A percentile compares a stretch with the other conserved stretches of the same genome.
Evolutionary conservation across 1,140 invertebrate genomes (phyloP).

Genomic region (Hycleus phaleratus): DNA sequence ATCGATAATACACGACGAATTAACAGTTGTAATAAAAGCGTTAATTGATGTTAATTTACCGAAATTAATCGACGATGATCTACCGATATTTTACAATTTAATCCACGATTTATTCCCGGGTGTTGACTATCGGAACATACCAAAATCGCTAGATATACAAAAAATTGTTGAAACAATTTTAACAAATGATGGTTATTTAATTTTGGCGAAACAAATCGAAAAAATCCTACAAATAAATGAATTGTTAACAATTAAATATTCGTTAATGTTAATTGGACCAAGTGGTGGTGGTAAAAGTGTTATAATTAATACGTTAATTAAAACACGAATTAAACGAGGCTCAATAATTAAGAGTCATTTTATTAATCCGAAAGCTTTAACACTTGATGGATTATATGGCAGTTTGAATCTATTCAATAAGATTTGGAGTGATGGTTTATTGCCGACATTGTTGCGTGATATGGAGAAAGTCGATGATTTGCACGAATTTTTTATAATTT

Average conservation of each 20-base stretch:
- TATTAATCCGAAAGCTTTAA: conserved; percentile 80
- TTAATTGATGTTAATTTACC: conserved; percentile 87
- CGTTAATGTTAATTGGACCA: conserved; percentile 84
- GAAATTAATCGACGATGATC: conserved; percentile 86
- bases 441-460: conserved; percentile 85
- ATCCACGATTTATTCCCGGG: conserved; percentile 86
- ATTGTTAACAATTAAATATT: conserved; percentile 89
- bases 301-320: conserved; percentile 70
- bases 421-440: conserved; percentile 87
- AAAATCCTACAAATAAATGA: conserved; percentile 78
- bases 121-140: conserved; percentile 68
- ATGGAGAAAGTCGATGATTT: conserved; percentile 67
- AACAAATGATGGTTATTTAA: conserved; percentile 45
- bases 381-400: conserved; percentile 85
- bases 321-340: conserved; percentile 68
- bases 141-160: conserved; percentile 68
- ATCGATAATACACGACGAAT: conserved; percentile 62
- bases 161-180: conserved; percentile 53
- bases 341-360: conserved; percentile 65
- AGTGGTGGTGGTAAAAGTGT: conserved; percentile 87
- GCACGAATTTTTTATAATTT: conserved; percentile 73
- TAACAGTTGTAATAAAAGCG: conserved; percentile 71
- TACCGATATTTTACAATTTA: conserved; percentile 78
- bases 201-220: conserved; percentile 68
- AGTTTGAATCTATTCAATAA: conserved; percentile 72